Evolutionary conservation across 1,140 invertebrate species (phyloP).

Genomic region (Drosophila obscura): DNA sequence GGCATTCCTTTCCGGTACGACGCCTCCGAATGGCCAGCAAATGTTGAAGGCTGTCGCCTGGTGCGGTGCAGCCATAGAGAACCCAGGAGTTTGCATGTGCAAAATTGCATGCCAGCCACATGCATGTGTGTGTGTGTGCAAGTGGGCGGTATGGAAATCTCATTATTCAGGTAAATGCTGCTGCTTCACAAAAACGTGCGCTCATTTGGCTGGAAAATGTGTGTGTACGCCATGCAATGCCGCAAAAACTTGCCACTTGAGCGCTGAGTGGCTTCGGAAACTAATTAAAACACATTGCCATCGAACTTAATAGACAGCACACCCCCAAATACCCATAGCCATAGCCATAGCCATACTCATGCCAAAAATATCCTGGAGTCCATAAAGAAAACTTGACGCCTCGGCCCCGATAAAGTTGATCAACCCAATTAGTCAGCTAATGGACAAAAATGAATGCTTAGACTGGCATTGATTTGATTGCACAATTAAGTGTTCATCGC

Average conservation of each 20-base stretch:
- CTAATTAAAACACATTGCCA: slow-evolving; percentile 69
- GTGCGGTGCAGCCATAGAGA: slow-evolving; percentile 26
- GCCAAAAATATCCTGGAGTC: no score
- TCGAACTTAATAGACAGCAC: slow-evolving; percentile 55
- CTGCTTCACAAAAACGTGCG: slow-evolving; percentile 55
- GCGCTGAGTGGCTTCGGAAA: slow-evolving; percentile 27
- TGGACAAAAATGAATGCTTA: slow-evolving; percentile 51
- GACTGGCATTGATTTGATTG: slow-evolving; percentile 74
- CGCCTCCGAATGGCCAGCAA: slow-evolving; percentile 72
- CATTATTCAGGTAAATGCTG: slow-evolving; percentile 75
- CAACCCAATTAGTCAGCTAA: slow-evolving; percentile 69
- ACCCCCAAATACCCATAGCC: slow-evolving; percentile 15
- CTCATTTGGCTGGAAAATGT: slow-evolving; percentile 63
- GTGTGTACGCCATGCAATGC: slow-evolving; percentile 13
- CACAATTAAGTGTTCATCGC: slow-evolving; percentile 46
- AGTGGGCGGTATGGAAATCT: slow-evolving; percentile 45
- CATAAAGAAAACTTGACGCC: no score
- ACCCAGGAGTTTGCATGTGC: background rate
- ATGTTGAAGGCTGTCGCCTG: slow-evolving; percentile 59
- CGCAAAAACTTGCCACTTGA: no score
- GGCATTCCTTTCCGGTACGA: slow-evolving; percentile 79
- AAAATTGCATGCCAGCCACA: slow-evolving; percentile 24
- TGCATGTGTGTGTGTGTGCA: slow-evolving; percentile 1
- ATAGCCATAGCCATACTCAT: background rate
- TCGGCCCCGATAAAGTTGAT: slow-evolving; percentile 38